Conservation (phyloP, 2,113 vertebrate species). For the Tupaia tana region DNA sequence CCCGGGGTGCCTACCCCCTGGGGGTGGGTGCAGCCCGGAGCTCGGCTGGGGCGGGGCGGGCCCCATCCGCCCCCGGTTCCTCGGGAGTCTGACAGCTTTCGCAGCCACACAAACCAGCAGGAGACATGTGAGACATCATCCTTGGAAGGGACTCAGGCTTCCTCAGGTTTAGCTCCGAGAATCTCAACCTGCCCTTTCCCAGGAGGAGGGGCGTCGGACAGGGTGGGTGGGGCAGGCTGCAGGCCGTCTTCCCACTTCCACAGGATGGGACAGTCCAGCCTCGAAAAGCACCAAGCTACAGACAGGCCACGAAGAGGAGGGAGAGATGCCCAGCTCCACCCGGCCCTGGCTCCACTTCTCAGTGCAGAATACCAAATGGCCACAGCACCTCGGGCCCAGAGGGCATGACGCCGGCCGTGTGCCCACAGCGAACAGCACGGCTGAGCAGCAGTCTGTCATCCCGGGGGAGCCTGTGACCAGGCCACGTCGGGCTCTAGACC, state of each 20-base stretch:
- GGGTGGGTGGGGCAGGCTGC: too few relatives aligned
- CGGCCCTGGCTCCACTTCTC: too few relatives aligned
- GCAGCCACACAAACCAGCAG: not conserved
- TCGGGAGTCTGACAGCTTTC: not conserved
- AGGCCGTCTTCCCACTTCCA: not conserved
- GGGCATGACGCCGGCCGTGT: not conserved
- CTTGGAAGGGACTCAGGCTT: not conserved
- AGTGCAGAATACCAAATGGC: not conserved
- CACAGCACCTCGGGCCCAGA: not conserved
- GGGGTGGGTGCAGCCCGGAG: too few relatives aligned
- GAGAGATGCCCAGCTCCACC: too few relatives aligned
- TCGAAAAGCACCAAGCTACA: not conserved
- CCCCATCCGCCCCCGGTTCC: too few relatives aligned
- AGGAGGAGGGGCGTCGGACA: accelerated
- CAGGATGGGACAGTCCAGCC: not conserved
- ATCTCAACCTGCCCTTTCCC: too few relatives aligned
- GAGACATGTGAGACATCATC: not conserved
- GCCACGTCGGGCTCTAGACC: accelerated
- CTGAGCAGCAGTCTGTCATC: not conserved
- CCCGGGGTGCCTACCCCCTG: too few relatives aligned
- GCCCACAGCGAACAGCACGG: too few relatives aligned
- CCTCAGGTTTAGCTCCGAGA: not conserved
- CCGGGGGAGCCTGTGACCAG: not conserved
- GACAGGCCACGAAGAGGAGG: not conserved
- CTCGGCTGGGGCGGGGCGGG: too few relatives aligned